Conservation (phyloP, 2,888 invertebrate genomes). For the Eugnorisma glareosa region DNA sequence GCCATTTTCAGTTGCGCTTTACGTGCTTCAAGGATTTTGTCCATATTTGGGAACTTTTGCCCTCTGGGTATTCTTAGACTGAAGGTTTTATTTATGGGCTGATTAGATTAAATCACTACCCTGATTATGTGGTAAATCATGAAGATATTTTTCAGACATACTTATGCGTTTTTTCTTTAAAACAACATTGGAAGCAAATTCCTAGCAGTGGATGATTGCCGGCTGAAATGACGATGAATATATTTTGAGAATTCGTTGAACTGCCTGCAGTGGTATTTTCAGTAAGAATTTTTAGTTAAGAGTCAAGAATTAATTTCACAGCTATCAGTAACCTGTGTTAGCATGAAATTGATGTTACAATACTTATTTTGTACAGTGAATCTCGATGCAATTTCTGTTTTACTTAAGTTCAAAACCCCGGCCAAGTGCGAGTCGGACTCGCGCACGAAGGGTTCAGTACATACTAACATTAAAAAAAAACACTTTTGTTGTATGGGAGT, state of each 20-base stretch:
- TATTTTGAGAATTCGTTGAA: not conserved
- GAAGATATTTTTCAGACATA: not conserved
- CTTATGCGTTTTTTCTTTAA: not conserved
- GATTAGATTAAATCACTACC: not conserved
- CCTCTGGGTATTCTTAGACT: not conserved
- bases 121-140: not conserved
- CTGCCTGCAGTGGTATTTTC: not conserved
- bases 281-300: no score
- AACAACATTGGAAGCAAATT: no score
- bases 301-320: slow-evolving; percentile 37
- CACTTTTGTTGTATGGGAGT: no score
- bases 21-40: not conserved
- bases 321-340: slow-evolving; percentile 20
- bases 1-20: no score
- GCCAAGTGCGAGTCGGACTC: no score
- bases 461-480: no score
- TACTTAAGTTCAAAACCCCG: not conserved
- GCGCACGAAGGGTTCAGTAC: no score
- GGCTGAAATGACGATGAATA: no score
- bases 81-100: not conserved
- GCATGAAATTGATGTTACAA: slow-evolving; percentile 35
- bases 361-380: not conserved
- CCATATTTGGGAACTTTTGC: not conserved
- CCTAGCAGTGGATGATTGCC: not conserved
- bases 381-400: not conserved